phyloP scores from a whole-genome alignment of 1,140 invertebrate species.

The Tribolium madens region DNA sequence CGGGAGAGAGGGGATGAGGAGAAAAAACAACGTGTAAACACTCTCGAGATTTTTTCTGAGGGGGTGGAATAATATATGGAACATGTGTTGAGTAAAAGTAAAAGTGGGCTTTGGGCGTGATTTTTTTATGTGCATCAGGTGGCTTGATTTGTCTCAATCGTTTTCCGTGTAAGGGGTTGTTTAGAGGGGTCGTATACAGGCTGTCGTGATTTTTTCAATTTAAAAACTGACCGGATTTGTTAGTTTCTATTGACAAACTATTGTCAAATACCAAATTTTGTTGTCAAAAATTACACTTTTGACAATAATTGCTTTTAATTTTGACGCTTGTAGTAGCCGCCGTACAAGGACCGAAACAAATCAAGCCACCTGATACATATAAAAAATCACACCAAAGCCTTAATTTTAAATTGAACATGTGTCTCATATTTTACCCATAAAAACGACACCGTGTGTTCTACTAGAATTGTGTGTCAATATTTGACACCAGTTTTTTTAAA shows the following conservation, averaged over 20 bases:
- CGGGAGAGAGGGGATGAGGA: background rate
- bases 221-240: no score
- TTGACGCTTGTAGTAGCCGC: background rate
- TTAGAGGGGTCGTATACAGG: no score
- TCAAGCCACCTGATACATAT: slow-evolving; percentile 27
- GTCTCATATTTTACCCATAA: slow-evolving; percentile 24
- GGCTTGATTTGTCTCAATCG: slow-evolving; percentile 2
- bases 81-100: slow-evolving; percentile 15
- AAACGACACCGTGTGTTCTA: no score
- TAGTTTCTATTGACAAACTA: no score
- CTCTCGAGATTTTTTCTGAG: slow-evolving; percentile 30
- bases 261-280: no score
- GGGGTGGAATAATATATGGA: slow-evolving; percentile 16
- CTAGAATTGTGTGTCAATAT: no score
- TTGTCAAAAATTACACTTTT: no score
- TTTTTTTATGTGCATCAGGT: slow-evolving; percentile 26
- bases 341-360: background rate
- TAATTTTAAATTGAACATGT: slow-evolving; percentile 38
- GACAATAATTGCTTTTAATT: background rate
- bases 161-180: background rate
- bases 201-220: no score
- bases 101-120: slow-evolving; percentile 10
- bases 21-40: slow-evolving; percentile 50
- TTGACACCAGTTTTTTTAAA: no score
- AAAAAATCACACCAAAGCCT: slow-evolving; percentile 14